Conservation (phyloP, 2,888 invertebrate species). For the Parnassius apollo region DNA sequence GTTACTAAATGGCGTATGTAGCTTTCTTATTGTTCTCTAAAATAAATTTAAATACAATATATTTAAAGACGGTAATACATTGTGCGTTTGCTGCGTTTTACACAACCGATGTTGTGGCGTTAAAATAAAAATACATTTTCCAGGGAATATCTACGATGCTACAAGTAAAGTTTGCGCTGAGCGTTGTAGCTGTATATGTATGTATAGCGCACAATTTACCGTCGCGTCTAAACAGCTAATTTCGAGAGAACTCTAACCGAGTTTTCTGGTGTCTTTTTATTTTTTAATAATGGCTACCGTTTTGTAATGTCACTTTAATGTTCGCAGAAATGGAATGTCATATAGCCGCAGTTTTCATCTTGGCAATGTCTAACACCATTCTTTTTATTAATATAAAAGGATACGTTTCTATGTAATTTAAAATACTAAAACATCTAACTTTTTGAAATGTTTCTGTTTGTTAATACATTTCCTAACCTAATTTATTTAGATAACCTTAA, state of each 20-base stretch:
- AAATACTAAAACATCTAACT: no score
- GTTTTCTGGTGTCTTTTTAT: constrained; percentile 42
- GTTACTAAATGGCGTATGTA: constrained; percentile 46
- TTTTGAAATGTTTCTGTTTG: no score
- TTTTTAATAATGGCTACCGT: constrained; percentile 31
- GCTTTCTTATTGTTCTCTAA: constrained; percentile 23
- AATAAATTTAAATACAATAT: constrained; percentile 27
- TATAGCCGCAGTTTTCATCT: constrained; percentile 2
- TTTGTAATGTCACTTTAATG: constrained; percentile 21
- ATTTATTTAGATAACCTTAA: no score
- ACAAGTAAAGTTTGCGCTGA: constrained; percentile 74
- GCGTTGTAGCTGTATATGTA: constrained; percentile 49
- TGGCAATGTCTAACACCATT: neutral
- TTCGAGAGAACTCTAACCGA: constrained; percentile 65
- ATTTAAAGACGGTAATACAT: constrained; percentile 11
- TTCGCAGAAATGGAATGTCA: constrained; percentile 20
- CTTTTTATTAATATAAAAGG: neutral
- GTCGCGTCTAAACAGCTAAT: constrained; percentile 73
- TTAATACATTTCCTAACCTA: no score
- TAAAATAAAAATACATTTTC: constrained; percentile 80
- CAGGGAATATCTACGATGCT: constrained; percentile 71
- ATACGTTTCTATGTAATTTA: no score
- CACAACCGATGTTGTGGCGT: constrained; percentile 41
- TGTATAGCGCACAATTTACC: constrained; percentile 57
- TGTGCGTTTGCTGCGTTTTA: constrained; percentile 40